Percentiles rank a stretch among this genome's conserved stretches.
These are phyloP conservation scores for Leptonema lineaticorne DNA, from an alignment of 1,140 invertebrate species.

Conservation along the genomic window DNA sequence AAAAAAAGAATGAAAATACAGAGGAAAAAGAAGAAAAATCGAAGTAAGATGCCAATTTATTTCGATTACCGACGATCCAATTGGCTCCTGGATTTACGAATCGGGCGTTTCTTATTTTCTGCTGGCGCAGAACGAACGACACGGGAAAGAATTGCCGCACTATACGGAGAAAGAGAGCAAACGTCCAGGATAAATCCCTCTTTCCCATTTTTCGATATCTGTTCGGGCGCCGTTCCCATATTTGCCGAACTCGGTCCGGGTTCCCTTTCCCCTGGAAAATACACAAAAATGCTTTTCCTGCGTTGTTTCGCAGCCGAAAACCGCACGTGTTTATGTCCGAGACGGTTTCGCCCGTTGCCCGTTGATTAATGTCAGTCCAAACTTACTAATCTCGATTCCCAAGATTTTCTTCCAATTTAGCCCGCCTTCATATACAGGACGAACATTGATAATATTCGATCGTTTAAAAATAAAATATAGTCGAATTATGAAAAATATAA, in stretches of 20 bases:
- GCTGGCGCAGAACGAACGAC: slow-evolving; percentile 14
- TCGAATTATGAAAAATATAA: too few relatives aligned
- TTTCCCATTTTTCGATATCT: slow-evolving; percentile 2
- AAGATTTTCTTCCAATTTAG: not conserved
- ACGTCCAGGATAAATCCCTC: slow-evolving; percentile 15
- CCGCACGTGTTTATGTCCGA: slow-evolving; percentile 19
- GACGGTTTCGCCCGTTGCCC: not conserved
- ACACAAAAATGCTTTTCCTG: slow-evolving; percentile 12
- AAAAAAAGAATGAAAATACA: slow-evolving; percentile 1
- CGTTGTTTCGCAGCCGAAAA: not conserved
- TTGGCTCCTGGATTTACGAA: slow-evolving; percentile 41
- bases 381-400: slow-evolving; percentile 24
- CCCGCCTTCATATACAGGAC: not conserved
- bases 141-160: not conserved
- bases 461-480: too few relatives aligned
- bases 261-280: not conserved
- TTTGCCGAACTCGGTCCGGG: slow-evolving; percentile 5
- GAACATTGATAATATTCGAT: too few relatives aligned
- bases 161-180: not conserved
- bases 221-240: not conserved
- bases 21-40: too few relatives aligned
- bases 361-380: slow-evolving; percentile 35
- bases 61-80: slow-evolving; percentile 42
- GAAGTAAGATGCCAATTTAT: slow-evolving; percentile 40
- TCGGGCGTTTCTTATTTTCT: slow-evolving; percentile 37